Percentiles rank a stretch among this genome's conserved stretches.
These are phyloP conservation scores for Drosophila cracens DNA, from an alignment of 2,888 invertebrate genomes.

Conservation along the genomic window DNA sequence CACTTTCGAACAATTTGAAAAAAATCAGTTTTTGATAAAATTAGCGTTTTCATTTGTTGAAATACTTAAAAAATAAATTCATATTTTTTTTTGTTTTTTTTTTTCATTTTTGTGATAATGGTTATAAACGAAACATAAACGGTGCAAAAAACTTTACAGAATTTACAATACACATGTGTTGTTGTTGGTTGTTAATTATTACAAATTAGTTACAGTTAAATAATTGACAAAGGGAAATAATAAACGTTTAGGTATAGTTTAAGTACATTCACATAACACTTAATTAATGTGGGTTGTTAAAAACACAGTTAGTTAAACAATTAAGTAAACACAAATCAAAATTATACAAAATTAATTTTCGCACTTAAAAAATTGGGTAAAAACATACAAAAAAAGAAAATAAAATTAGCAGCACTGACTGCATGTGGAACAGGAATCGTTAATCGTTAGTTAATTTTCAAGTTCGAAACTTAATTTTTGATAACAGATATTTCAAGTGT, in stretches of 20 bases:
- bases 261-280: conserved; percentile 53
- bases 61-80: conserved; percentile 42
- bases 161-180: conserved; percentile 63
- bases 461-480: neutral
- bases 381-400: conserved; percentile 5
- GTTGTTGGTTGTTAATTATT: conserved; percentile 40
- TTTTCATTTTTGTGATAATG: conserved; percentile 15
- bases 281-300: conserved; percentile 35
- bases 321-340: conserved; percentile 22
- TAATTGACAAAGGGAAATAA: conserved; percentile 25
- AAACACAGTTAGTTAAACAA: conserved; percentile 46
- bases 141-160: conserved; percentile 83
- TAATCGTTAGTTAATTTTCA: neutral
- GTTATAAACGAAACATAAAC: conserved; percentile 55
- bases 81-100: conserved; percentile 18
- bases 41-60: conserved; percentile 58
- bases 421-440: conserved; percentile 6
- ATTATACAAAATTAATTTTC: conserved; percentile 19
- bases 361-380: conserved; percentile 17
- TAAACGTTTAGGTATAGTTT: conserved; percentile 10
- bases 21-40: conserved; percentile 38
- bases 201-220: conserved; percentile 68
- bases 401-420: conserved; percentile 4
- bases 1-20: conserved; percentile 36
- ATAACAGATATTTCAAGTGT: conserved; percentile 48